Evolutionary conservation across 2,113 vertebrate species (phyloP).

Genomic region (Cacatua alba): DNA sequence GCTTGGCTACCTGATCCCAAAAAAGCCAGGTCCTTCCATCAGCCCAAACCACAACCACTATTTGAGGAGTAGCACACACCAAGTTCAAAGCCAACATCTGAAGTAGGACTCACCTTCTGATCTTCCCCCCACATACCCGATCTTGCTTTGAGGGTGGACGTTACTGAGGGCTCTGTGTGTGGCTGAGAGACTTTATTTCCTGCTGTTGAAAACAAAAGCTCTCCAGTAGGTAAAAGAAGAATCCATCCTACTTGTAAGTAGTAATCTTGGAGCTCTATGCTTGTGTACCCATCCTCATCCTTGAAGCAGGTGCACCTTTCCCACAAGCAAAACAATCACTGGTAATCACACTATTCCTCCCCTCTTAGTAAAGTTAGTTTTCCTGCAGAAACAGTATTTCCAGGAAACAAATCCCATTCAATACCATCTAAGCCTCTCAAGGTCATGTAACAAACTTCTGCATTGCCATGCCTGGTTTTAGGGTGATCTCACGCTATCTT

Average conservation of each 20-base stretch:
- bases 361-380: neutral
- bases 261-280: neutral
- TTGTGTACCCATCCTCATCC: neutral
- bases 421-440: neutral
- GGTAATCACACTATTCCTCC: neutral
- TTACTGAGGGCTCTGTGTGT: neutral
- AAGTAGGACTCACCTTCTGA: neutral
- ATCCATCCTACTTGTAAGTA: neutral
- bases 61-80: neutral
- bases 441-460: neutral
- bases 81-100: neutral
- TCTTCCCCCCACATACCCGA: neutral
- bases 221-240: neutral
- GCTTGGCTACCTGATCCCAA: neutral
- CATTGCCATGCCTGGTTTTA: neutral
- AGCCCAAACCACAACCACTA: neutral
- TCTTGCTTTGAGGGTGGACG: neutral
- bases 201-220: neutral
- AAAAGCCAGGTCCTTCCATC: neutral
- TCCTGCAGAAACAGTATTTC: neutral
- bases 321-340: neutral
- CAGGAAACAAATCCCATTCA: neutral
- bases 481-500: neutral
- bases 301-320: neutral
- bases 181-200: neutral